phyloP scores from a whole-genome alignment of 2,113 vertebrate species.

The Gopherus flavomarginatus region DNA sequence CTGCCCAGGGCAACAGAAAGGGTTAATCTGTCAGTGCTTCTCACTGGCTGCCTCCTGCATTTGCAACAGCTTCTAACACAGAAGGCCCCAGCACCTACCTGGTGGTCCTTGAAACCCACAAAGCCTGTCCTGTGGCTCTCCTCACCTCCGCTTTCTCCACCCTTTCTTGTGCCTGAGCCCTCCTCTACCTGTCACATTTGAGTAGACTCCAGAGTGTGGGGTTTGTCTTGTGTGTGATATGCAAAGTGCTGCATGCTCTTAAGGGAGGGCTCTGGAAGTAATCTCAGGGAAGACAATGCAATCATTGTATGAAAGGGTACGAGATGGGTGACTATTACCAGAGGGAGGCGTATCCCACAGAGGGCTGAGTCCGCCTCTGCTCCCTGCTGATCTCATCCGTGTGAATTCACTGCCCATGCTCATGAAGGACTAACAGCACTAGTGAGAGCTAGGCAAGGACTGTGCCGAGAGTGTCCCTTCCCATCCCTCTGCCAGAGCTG shows the following conservation, averaged over 20 bases:
- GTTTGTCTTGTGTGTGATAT: not conserved
- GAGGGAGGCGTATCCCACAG: not conserved
- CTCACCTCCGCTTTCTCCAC: not conserved
- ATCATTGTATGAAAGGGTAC: no score
- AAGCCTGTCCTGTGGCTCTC: not conserved
- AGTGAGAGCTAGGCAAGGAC: not conserved
- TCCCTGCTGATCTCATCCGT: not conserved
- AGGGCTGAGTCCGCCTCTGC: not conserved
- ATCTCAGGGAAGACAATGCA: not conserved
- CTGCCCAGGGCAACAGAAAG: not conserved
- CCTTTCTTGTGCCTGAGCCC: no score
- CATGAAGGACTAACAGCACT: not conserved
- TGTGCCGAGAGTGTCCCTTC: not conserved
- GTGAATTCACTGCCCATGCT: not conserved
- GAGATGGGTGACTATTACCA: not conserved
- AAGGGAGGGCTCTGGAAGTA: not conserved
- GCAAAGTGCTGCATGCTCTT: rapidly evolving
- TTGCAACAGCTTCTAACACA: not conserved
- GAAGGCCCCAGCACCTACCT: not conserved
- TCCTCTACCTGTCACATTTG: not conserved
- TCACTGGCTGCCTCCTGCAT: not conserved
- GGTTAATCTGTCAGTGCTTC: not conserved
- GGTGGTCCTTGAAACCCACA: not conserved
- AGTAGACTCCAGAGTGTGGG: not conserved
- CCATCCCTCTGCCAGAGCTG: not conserved